Conservation (phyloP, 2,797 vertebrate genomes). For the Anniella stebbinsi region DNA sequence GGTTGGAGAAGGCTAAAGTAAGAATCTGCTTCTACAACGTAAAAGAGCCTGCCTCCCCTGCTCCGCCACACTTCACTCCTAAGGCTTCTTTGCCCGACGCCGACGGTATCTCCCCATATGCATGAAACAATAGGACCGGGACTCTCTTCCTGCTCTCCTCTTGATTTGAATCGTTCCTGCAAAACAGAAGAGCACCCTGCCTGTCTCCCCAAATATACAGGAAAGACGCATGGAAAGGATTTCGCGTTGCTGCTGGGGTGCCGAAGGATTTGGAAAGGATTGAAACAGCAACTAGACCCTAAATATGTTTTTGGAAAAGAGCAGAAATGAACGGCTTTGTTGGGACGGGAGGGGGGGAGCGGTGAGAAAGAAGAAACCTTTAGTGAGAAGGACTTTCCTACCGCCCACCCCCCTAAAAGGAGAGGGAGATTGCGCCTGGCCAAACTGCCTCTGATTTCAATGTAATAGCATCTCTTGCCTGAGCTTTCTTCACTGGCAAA, state of each 20-base stretch:
- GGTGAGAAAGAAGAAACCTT: background rate
- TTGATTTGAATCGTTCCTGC: background rate
- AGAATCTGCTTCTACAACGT: background rate
- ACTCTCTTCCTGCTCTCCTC: background rate
- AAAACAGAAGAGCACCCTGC: background rate
- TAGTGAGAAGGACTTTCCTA: background rate
- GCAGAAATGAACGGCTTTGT: background rate
- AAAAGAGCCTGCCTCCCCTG: background rate
- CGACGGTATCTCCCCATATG: background rate
- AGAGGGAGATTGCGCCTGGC: background rate
- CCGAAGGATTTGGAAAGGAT: background rate
- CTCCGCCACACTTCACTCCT: background rate
- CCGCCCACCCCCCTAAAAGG: background rate
- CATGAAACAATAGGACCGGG: too few relatives aligned
- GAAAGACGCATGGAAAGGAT: background rate
- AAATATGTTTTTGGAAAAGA: background rate
- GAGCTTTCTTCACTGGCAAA: background rate
- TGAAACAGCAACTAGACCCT: background rate
- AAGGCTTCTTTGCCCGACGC: background rate
- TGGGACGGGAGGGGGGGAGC: background rate
- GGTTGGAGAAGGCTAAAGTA: background rate
- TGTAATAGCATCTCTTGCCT: background rate
- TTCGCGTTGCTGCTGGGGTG: background rate
- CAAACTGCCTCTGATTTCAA: background rate
- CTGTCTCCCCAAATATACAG: background rate